Conservation (phyloP, 1,140 invertebrate genomes). For the Macrobrachium rosenbergii region DNA sequence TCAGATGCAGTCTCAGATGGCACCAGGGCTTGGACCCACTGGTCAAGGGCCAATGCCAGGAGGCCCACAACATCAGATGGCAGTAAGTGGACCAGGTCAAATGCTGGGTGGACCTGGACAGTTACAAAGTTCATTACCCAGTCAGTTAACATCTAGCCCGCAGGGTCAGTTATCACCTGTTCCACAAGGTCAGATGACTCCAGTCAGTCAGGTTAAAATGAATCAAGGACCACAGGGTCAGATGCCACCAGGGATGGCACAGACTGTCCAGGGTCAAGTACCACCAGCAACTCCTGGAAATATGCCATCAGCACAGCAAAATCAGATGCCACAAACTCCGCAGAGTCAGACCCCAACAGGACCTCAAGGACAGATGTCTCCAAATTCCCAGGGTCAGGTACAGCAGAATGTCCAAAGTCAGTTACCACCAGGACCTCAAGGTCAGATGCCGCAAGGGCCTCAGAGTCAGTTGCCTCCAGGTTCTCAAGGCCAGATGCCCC, state of each 20-base stretch:
- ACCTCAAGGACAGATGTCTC: constrained; percentile 6
- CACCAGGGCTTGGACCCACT: constrained; percentile 12
- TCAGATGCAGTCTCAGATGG: constrained; percentile 10
- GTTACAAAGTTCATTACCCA: not conserved
- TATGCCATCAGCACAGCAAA: not conserved
- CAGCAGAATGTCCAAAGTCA: constrained; percentile 25
- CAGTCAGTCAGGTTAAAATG: constrained; percentile 13
- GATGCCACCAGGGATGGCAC: constrained; percentile 24
- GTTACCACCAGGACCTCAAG: not conserved
- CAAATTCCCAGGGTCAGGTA: constrained; percentile 1
- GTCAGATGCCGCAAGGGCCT: not conserved
- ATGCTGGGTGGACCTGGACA: constrained; percentile 44
- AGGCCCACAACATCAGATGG: constrained; percentile 34
- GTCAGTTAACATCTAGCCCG: constrained; percentile 26
- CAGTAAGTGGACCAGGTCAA: constrained; percentile 36
- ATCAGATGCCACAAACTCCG: constrained; percentile 1
- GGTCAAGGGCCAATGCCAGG: constrained; percentile 31
- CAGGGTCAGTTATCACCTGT: constrained; percentile 36
- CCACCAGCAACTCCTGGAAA: not conserved
- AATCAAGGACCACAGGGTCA: constrained; percentile 4
- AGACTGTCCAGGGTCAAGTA: not conserved
- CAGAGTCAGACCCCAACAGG: not conserved
- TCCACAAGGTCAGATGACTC: constrained; percentile 4
- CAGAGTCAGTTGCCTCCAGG: not conserved
- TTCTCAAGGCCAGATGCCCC: constrained; percentile 5